Percentiles rank a stretch among this genome's conserved stretches.
Conservation (phyloP, 2,797 vertebrate genomes). For the Lepidocolaptes lacrymiger region DNA sequence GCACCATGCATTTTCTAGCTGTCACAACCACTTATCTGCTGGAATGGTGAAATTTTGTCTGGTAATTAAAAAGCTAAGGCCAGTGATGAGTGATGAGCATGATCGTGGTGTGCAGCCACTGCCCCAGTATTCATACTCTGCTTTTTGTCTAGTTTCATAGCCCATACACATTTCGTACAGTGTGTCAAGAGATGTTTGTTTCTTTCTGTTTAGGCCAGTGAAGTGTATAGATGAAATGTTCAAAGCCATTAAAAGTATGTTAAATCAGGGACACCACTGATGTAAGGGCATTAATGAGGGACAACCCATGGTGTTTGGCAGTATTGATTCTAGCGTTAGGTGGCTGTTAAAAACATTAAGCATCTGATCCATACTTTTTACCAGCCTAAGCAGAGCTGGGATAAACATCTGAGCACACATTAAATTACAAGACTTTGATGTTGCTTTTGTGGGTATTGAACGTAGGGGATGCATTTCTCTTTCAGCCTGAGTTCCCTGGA, state of each 20-base stretch:
- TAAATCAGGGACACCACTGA: constrained; percentile 56
- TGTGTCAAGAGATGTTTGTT: constrained; percentile 22
- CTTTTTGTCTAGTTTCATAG: not conserved
- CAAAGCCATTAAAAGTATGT: constrained; percentile 52
- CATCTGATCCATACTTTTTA: constrained; percentile 64
- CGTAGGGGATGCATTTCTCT: not conserved
- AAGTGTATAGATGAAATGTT: constrained; percentile 64
- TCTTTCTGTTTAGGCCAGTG: constrained; percentile 53
- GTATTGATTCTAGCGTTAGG: constrained; percentile 63
- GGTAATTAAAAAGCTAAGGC: not conserved
- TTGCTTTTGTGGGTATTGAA: constrained; percentile 10
- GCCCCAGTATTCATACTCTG: not conserved
- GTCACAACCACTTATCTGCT: not conserved
- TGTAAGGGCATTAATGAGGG: constrained; percentile 51
- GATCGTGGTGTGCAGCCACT: not conserved
- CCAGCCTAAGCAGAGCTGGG: not conserved
- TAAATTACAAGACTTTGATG: not conserved
- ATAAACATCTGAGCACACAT: constrained; percentile 38
- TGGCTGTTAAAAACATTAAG: constrained; percentile 62
- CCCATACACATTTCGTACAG: not conserved
- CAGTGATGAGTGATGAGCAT: not conserved
- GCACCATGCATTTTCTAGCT: not conserved
- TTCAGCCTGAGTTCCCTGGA: not conserved
- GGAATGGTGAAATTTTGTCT: not conserved
- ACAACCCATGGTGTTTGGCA: constrained; percentile 13